A percentile compares a stretch with the other conserved stretches of the same genome.
Conservation (phyloP, 2,888 invertebrate species). For the Philaethria dido region DNA sequence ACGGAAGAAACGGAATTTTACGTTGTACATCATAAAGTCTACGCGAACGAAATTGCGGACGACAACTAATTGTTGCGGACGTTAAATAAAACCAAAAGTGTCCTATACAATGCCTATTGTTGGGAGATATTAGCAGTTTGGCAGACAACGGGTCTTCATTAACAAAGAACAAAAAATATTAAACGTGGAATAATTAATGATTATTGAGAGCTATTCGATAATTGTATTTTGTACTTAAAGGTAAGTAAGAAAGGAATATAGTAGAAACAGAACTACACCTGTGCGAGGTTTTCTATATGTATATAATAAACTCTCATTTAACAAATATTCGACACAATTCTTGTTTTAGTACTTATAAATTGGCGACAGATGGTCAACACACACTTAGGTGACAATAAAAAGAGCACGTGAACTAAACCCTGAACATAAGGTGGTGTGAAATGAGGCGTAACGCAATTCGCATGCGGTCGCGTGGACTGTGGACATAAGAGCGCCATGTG, state of each 20-base stretch:
- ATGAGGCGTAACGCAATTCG: conserved; percentile 4
- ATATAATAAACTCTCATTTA: not conserved
- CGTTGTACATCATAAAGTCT: no score
- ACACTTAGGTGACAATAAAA: conserved; percentile 6
- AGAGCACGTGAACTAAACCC: not conserved
- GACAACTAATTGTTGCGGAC: no score
- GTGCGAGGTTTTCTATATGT: no score
- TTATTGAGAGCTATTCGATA: not conserved
- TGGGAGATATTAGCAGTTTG: conserved; percentile 27
- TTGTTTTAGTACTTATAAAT: not conserved
- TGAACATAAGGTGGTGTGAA: conserved; percentile 15
- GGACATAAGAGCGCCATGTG: conserved; percentile 15
- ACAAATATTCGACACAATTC: not conserved
- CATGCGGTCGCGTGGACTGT: not conserved
- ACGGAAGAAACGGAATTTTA: no score
- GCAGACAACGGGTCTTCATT: conserved; percentile 39
- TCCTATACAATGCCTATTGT: conserved; percentile 25
- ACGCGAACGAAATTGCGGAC: no score
- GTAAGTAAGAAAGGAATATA: not conserved
- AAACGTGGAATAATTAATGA: conserved; percentile 29
- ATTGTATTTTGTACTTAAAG: not conserved
- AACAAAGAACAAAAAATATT: conserved; percentile 36
- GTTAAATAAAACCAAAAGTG: no score
- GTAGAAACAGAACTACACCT: not conserved
- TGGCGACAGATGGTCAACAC: conserved; percentile 19